Evolutionary conservation across 2,113 vertebrate species (phyloP).

Genomic region (Dissostichus mawsoni): DNA sequence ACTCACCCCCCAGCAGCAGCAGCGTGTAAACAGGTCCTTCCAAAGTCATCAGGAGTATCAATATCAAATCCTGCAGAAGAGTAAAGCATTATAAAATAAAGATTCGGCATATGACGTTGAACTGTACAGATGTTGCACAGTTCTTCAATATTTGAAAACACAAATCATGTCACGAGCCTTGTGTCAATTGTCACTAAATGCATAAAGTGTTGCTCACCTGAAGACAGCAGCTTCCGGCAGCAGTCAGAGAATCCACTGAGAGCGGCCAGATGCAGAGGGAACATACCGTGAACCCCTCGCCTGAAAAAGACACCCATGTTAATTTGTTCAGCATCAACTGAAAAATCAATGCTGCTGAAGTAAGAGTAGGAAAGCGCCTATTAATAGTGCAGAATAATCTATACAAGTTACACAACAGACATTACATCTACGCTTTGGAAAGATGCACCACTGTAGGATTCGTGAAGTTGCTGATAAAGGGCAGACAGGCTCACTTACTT

Average conservation of each 20-base stretch:
- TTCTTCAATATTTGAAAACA: too few species aligned
- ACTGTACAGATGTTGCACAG: neutral
- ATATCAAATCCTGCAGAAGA: conserved; percentile 92
- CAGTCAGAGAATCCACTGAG: conserved; percentile 99
- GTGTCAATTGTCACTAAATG: too few species aligned
- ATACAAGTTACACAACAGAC: conserved; percentile 19
- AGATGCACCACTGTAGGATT: neutral
- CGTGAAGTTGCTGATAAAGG: conserved; percentile 17
- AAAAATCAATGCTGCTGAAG: conserved; percentile 3
- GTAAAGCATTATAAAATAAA: conserved; percentile 16
- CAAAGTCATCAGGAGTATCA: conserved; percentile 98
- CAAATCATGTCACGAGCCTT: too few species aligned
- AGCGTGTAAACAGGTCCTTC: conserved; percentile 98
- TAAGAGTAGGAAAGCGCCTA: neutral
- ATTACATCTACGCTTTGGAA: neutral
- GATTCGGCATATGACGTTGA: neutral
- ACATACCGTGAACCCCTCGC: conserved; percentile 97
- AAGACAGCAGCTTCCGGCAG: conserved; percentile 97
- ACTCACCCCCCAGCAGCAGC: conserved; percentile 98
- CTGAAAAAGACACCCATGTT: conserved; percentile 75
- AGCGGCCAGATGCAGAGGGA: conserved; percentile 97
- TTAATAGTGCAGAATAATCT: neutral
- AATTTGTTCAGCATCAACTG: neutral
- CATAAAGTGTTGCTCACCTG: conserved; percentile 83
- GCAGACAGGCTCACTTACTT: conserved; percentile 87